These are phyloP conservation scores for Orchesellides sinensis DNA, from an alignment of 2,888 invertebrate species.

Conservation along the genomic window DNA sequence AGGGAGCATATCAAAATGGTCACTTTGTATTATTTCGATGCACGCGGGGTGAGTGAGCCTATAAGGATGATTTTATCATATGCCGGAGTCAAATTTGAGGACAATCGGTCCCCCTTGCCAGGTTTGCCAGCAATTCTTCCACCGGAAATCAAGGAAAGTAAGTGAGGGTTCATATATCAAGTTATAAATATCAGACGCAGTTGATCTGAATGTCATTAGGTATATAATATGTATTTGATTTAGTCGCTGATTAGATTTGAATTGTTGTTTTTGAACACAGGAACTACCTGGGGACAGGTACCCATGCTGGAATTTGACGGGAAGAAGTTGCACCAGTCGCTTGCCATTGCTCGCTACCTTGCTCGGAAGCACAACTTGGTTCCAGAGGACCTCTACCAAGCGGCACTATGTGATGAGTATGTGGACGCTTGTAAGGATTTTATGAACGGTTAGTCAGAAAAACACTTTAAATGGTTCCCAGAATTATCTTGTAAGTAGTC, in stretches of 20 bases:
- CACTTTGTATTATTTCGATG: constrained; percentile 78
- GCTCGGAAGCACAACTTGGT: constrained; percentile 72
- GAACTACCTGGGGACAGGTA: constrained; percentile 73
- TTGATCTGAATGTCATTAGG: background rate
- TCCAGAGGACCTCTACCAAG: constrained; percentile 63
- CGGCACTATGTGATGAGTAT: constrained; percentile 66
- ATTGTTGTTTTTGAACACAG: too few species aligned
- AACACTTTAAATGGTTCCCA: background rate
- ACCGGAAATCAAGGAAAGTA: constrained; percentile 56
- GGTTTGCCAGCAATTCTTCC: constrained; percentile 65
- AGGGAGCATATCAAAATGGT: constrained; percentile 70
- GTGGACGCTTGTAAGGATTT: constrained; percentile 63
- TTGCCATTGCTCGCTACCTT: constrained; percentile 75
- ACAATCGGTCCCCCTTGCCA: constrained; percentile 75
- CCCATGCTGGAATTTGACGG: constrained; percentile 75
- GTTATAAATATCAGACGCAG: too few species aligned
- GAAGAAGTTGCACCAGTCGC: constrained; percentile 70
- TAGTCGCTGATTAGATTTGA: too few species aligned
- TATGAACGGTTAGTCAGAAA: constrained; percentile 11
- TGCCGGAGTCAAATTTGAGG: constrained; percentile 77
- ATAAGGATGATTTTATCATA: constrained; percentile 77
- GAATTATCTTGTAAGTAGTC: background rate
- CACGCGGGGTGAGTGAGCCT: constrained; percentile 77
- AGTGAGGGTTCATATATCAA: too few species aligned
- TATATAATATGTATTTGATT: too few species aligned